phyloP scores from a whole-genome alignment of 2,113 vertebrate species.

The Sander lucioperca region DNA sequence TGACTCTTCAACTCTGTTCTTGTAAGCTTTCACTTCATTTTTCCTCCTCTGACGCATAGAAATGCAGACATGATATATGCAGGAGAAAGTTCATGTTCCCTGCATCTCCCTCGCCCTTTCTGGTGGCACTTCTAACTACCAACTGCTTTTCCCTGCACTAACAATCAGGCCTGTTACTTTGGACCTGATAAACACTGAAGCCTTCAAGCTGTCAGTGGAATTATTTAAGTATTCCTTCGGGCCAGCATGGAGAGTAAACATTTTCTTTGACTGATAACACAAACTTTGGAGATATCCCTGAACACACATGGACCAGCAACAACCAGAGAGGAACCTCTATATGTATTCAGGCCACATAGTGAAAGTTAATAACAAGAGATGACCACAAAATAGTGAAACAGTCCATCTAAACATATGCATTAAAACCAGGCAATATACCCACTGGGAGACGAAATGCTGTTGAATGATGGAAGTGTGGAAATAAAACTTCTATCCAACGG shows the following conservation, averaged over 20 bases:
- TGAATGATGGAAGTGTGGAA: not conserved
- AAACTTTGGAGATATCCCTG: constrained; percentile 48
- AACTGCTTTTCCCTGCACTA: constrained; percentile 33
- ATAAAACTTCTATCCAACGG: not conserved
- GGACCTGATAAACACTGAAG: constrained; percentile 72
- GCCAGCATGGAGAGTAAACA: constrained; percentile 64
- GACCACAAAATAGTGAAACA: not conserved
- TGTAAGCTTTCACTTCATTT: not conserved
- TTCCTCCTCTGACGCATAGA: constrained; percentile 9
- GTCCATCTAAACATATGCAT: not conserved
- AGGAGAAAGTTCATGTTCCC: constrained; percentile 47
- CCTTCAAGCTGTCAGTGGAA: constrained; percentile 68
- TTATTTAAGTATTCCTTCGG: constrained; percentile 66
- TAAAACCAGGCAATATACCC: not conserved
- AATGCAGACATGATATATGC: constrained; percentile 26
- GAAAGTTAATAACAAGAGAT: not conserved
- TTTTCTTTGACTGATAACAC: constrained; percentile 70
- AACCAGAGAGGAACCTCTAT: not conserved
- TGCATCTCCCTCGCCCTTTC: constrained; percentile 44
- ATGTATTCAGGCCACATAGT: not conserved
- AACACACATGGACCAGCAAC: constrained; percentile 25
- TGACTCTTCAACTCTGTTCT: not conserved
- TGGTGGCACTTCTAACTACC: constrained; percentile 65
- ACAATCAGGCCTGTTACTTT: constrained; percentile 61
- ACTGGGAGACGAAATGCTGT: not conserved